Percentiles rank a stretch among this genome's conserved stretches.
These are phyloP conservation scores for Taphrorychus bicolor DNA, from an alignment of 2,888 invertebrate species.

Conservation along the genomic window DNA sequence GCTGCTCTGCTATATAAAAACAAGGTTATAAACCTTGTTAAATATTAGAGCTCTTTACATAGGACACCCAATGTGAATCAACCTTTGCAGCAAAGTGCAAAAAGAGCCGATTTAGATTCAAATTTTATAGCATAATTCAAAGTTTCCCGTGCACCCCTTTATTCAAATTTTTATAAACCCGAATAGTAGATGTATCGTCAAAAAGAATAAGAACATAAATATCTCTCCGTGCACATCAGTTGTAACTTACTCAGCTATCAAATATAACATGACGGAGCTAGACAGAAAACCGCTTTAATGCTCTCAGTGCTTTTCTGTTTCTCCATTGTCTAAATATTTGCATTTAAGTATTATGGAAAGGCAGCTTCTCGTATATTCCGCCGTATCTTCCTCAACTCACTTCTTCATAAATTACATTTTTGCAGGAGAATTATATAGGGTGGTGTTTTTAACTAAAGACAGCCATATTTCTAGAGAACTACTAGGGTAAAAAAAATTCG, in stretches of 20 bases:
- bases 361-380: background rate
- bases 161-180: background rate
- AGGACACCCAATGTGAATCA: too few species aligned
- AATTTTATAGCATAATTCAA: background rate
- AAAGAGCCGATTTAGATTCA: background rate
- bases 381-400: too few species aligned
- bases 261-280: background rate
- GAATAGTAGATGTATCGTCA: background rate
- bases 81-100: too few species aligned
- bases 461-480: too few species aligned
- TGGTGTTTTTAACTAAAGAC: too few species aligned
- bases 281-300: background rate
- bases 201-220: background rate
- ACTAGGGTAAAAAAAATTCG: too few species aligned
- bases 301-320: background rate
- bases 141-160: background rate
- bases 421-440: too few species aligned
- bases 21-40: too few species aligned
- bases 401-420: too few species aligned
- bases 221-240: background rate
- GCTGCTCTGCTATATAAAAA: too few species aligned
- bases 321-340: background rate
- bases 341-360: too few species aligned
- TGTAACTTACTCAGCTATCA: background rate
- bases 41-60: too few species aligned